These are phyloP conservation scores for Jacana jacana DNA, from an alignment of 2,113 vertebrate species.

Conservation along the genomic window DNA sequence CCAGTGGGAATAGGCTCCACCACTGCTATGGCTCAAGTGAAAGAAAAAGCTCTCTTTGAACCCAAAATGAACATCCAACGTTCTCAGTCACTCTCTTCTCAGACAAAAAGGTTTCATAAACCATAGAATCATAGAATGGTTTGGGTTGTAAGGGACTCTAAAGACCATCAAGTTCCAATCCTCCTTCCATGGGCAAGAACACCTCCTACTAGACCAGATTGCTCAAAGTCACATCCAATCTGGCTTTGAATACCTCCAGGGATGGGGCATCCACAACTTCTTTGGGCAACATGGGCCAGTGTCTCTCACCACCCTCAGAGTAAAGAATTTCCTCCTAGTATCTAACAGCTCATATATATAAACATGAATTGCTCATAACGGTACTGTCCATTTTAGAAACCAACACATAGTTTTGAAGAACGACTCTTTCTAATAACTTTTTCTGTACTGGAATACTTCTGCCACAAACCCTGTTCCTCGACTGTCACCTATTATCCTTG, in stretches of 20 bases:
- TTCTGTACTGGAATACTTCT: not conserved
- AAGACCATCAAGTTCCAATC: not conserved
- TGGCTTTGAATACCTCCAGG: not conserved
- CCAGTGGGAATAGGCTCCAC: not conserved
- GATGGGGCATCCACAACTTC: not conserved
- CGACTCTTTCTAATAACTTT: not conserved
- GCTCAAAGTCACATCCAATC: not conserved
- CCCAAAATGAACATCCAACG: not conserved
- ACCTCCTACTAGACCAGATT: not conserved
- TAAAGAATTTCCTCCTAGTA: not conserved
- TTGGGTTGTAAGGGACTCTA: not conserved
- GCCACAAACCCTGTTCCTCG: not conserved
- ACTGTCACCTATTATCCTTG: not conserved
- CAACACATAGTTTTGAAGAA: not conserved
- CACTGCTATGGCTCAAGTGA: not conserved
- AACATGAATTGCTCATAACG: not conserved
- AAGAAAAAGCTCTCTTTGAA: not conserved
- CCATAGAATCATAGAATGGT: not conserved
- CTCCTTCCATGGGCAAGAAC: not conserved
- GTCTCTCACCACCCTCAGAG: not conserved
- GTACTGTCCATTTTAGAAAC: not conserved
- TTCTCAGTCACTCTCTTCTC: not conserved
- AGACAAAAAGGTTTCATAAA: not conserved
- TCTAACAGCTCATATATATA: not conserved
- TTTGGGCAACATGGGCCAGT: not conserved